Conservation (phyloP, 2,888 invertebrate species). For the Ormia ochracea region DNA sequence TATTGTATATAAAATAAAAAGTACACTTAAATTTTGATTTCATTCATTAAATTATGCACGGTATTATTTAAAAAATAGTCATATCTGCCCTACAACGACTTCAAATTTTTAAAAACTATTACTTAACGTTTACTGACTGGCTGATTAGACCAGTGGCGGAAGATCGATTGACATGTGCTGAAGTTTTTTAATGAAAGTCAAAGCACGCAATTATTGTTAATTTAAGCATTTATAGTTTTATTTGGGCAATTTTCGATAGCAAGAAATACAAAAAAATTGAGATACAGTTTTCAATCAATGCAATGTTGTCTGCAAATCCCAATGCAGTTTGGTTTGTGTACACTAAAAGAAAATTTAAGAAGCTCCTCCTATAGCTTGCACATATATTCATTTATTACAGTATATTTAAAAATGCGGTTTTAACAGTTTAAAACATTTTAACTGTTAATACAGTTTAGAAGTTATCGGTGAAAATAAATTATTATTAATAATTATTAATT, state of each 20-base stretch:
- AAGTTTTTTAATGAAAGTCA: conserved; percentile 30
- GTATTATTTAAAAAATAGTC: background rate
- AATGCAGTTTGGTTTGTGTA: too few species aligned
- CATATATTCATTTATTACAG: too few species aligned
- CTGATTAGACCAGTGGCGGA: background rate
- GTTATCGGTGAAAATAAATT: too few species aligned
- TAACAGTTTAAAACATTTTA: too few species aligned
- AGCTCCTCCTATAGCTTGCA: too few species aligned
- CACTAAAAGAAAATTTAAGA: too few species aligned
- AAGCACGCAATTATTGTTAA: conserved; percentile 50
- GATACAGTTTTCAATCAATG: conserved; percentile 4
- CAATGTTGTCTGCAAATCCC: too few species aligned
- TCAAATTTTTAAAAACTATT: background rate
- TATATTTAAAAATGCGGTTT: too few species aligned
- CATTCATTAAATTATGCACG: background rate
- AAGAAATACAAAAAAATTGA: conserved; percentile 11
- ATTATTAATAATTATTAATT: too few species aligned
- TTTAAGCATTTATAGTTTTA: conserved; percentile 31
- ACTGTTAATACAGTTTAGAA: too few species aligned
- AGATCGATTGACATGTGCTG: background rate
- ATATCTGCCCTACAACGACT: conserved; percentile 6
- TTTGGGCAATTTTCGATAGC: conserved; percentile 8
- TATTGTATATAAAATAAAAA: background rate
- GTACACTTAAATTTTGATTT: conserved; percentile 9
- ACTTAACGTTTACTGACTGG: background rate